A percentile compares a stretch with the other conserved stretches of the same genome.
Evolutionary conservation across 2,888 invertebrate species (phyloP).

Genomic region (Drosophila mimetica): DNA sequence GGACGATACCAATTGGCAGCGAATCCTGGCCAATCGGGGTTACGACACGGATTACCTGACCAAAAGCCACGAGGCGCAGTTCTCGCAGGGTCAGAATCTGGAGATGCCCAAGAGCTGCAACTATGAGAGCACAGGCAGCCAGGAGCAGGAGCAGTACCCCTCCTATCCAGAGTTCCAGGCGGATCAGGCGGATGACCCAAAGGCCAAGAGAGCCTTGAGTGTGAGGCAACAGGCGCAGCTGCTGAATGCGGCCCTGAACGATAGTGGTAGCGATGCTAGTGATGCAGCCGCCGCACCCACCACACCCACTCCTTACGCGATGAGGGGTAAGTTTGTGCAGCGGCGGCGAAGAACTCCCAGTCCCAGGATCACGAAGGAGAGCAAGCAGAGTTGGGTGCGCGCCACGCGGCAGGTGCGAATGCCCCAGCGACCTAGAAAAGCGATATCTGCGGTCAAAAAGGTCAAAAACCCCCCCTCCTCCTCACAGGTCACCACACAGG

Average conservation of each 20-base stretch:
- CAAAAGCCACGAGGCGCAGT: constrained; percentile 60
- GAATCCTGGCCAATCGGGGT: constrained; percentile 67
- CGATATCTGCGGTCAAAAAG: not conserved
- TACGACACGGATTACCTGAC: constrained; percentile 68
- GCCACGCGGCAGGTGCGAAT: constrained; percentile 52
- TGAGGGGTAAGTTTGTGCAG: constrained; percentile 76
- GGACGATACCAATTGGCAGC: constrained; percentile 58
- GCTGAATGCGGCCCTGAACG: constrained; percentile 45
- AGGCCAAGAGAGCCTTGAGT: constrained; percentile 48
- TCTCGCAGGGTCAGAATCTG: constrained; percentile 49
- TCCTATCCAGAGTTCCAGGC: constrained; percentile 28
- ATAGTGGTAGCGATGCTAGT: not conserved
- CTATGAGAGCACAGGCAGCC: constrained; percentile 46
- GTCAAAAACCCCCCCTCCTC: too few relatives aligned
- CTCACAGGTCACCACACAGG: constrained; percentile 14
- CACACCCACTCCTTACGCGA: constrained; percentile 64
- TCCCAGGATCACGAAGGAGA: not conserved
- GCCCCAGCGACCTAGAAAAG: constrained; percentile 5
- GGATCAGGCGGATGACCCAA: too few relatives aligned
- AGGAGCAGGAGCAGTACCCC: constrained; percentile 50
- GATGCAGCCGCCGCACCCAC: constrained; percentile 37
- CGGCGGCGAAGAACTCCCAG: constrained; percentile 18
- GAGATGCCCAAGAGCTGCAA: constrained; percentile 30
- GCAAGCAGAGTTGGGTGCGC: constrained; percentile 26
- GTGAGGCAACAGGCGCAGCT: constrained; percentile 24